These are phyloP conservation scores for Lypha dubia DNA, from an alignment of 2,888 invertebrate species.

Conservation along the genomic window DNA sequence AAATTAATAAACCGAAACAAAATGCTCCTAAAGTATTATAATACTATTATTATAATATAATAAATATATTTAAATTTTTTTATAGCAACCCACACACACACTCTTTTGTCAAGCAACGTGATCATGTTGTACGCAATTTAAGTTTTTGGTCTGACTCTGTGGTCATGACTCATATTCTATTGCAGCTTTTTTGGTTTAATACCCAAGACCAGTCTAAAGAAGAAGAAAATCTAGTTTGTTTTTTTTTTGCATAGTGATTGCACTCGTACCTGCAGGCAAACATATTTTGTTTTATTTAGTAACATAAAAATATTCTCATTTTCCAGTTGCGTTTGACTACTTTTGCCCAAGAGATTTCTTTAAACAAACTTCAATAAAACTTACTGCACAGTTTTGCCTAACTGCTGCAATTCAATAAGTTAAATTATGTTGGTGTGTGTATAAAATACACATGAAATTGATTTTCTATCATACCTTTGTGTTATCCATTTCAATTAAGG, in stretches of 20 bases:
- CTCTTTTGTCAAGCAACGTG: slow-evolving; percentile 29
- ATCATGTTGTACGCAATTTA: slow-evolving; percentile 41
- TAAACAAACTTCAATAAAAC: not conserved
- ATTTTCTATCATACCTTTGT: not conserved
- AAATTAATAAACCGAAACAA: slow-evolving; percentile 1
- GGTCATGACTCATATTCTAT: slow-evolving; percentile 45
- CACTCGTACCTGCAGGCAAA: slow-evolving; percentile 6
- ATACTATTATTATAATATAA: too few species aligned
- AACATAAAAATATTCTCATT: slow-evolving; percentile 9
- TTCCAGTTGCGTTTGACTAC: not conserved
- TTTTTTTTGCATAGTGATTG: slow-evolving; percentile 15
- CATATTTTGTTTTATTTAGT: slow-evolving; percentile 2
- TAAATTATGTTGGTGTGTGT: not conserved
- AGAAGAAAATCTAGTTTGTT: slow-evolving; percentile 33
- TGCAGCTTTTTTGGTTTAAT: slow-evolving; percentile 2
- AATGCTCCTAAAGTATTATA: slow-evolving; percentile 6
- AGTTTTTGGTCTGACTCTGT: slow-evolving; percentile 23
- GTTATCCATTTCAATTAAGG: slow-evolving; percentile 25
- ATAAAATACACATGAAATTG: not conserved
- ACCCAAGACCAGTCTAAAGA: slow-evolving; percentile 7
- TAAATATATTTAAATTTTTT: slow-evolving; percentile 15
- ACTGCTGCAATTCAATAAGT: not conserved
- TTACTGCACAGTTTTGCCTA: not conserved
- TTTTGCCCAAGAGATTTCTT: not conserved
- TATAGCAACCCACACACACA: slow-evolving; percentile 55